Evolutionary conservation across 2,113 vertebrate genomes (phyloP), one percentile per base, ranked within the genome.

Genomic region (Gymnarchus niloticus): DNA sequence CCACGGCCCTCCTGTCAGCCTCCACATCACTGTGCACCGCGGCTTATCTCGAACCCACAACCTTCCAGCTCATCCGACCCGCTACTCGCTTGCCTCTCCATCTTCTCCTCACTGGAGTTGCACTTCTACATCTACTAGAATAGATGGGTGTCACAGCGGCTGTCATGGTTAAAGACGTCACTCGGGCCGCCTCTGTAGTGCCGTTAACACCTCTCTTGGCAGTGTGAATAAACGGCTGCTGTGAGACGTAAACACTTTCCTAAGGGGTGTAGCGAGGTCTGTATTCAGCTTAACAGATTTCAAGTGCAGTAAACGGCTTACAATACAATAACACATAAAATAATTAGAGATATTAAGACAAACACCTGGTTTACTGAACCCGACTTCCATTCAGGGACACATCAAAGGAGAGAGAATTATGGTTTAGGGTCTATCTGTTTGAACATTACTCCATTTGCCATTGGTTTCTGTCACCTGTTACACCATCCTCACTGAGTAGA

Each of bases 401-500:
- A 65, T 12, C 33, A 33, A 73, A 73, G 19, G 65, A 37, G 28
- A n/a, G 5, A 41, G 33, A 33, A 73, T 73, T 41, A 33, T 73
- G 65, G 65, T 10, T 73, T 33, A 65, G 59, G 25, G 5, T 65
- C 10, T 65, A 33, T 65, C 65, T 73, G 65, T 19, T 73, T 37
- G 65, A 73, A 41, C 65, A 73, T 37, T 73, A 73, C 14, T 73
- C 65, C 41, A 73, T 73, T 73, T 73, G 23, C 41, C 41, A 73
- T 73, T 73, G 65, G 41, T 73, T 73, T 73, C 41, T 33, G 41
- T 73, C 41, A 33, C 65, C 65, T 73, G 65, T 73, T 73, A 73
- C 65, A 41, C 65, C 41, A 33, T 73, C 65, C 33, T 73, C 65
- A 73, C 41, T 17, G 4, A 73, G 65, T 73, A 33, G 65, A 73